Base-by-base conservation (phyloP, 2,797 vertebrate species). In the Smutsia gigantea region DNA sequence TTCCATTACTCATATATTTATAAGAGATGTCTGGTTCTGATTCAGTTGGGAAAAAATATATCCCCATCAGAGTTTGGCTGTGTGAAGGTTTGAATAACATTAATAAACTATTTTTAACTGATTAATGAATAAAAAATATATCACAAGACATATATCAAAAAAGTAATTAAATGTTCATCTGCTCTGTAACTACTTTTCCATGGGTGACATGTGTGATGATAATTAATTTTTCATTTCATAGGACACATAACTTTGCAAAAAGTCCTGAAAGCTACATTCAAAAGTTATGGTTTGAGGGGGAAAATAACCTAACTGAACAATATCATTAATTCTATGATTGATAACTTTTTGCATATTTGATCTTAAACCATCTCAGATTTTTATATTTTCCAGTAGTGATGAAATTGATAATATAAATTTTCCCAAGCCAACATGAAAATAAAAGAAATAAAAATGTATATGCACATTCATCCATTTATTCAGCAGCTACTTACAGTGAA, bases 201-300 rank as follows among this genome's bases (percentile, higher is more conserved):
- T 86, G 66, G 71, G 27, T 96, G 91, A 96, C 51, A 93, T 93
- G 83, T 94, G 42, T 64, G 71, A 83, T 96, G 79, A 97, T 92
- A 94, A 96, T 95, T 93, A 90, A 59, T 39, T 97, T 93, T 96
- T 96, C 39, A 90, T 88, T 96, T 85, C n/a, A 93, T 51, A 93
- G 37, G 29, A 85, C 18, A 87, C 1, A 82, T 78, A 90, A 61
- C 14, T 94, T 53, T 90, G 29, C 14, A 90, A 87, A 95, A 95
- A 93, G 5, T 95, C 78, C 49, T 39, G 46, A 96, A 94, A 88
- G 9, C 39, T 88, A 83, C 8, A 39, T 88, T 88, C 7, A 93
- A 85, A 97, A 94, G 19, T 78, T 93, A 71, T 42, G 8, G 3
- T 66, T 78, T n/a, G 23, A 86, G 23, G 7, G 15, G 2, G 11